Evolutionary conservation across 1,140 invertebrate genomes (phyloP), one percentile per base, ranked within the genome.

Genomic region (Yoshiicerus persimilis): DNA sequence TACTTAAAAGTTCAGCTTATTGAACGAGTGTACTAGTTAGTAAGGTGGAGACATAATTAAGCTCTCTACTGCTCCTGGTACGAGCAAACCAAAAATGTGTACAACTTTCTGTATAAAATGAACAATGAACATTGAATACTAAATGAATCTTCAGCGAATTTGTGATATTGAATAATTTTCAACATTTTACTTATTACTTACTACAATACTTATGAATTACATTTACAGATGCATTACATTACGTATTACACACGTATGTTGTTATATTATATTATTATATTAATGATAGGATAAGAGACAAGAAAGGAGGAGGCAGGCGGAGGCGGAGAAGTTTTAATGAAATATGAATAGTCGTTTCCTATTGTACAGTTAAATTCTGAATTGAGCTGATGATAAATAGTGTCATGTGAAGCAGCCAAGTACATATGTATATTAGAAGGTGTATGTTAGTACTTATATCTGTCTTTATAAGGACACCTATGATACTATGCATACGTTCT

Each of bases 171-270:
- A 80, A 80, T 80, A 80, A 80, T 80, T 80, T 80, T 80, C 75
- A 80, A 80, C 75, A 80, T 80, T 80, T 80, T 80, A 80, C 75
- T 80, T 80, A 80, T 80, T 80, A 80, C 75, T 80, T 80, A 80
- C 75, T 80, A 80, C n/a, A n/a, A n/a, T n/a, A n/a, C 75, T 80
- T 80, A 80, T 80, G 75, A 34, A 80, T 80, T 80, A 80, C 75
- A 80, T 80, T 80, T 80, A 80, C 75, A 80, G 75, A 80, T 80
- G 32, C 75, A 36, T 80, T 80, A 80, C 30, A 80, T 80, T 80
- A 80, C 32, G 34, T 36, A 38, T 80, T 80, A 80, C 34, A 36
- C 34, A 80, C 75, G 20, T 36, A 80, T 20, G 75, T 34, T 80
- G 32, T 80, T 80, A 80, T 80, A 80, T 80, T 80, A 80, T 80